phyloP scores from a whole-genome alignment of 2,113 vertebrate species.

The Hyla sarda region DNA sequence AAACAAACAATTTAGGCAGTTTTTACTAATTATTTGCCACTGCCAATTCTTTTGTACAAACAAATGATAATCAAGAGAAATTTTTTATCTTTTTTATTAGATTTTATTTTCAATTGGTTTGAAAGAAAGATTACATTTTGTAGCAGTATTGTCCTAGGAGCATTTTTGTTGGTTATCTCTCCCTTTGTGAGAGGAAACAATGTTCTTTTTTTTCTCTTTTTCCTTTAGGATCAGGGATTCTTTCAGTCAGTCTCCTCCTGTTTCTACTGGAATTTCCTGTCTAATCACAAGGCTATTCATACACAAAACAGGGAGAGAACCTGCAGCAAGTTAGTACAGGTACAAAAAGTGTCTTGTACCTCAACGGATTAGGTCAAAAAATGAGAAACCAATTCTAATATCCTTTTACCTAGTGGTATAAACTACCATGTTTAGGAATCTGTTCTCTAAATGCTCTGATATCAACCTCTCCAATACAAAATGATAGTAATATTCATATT shows the following conservation, averaged over 20 bases:
- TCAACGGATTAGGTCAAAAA: background rate
- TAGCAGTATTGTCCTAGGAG: too few species aligned
- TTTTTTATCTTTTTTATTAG: background rate
- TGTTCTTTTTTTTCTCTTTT: slow-evolving; percentile 1
- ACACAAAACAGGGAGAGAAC: background rate
- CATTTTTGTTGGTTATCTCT: background rate
- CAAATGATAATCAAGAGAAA: background rate
- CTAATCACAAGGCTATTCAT: background rate
- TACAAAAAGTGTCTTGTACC: background rate
- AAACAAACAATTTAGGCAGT: too few species aligned
- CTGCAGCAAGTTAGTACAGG: background rate
- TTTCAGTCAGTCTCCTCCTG: background rate
- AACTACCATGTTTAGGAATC: background rate
- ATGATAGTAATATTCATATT: too few species aligned
- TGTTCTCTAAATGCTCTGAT: background rate
- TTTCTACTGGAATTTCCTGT: slow-evolving; percentile 3
- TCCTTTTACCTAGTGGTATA: background rate
- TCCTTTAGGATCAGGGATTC: background rate
- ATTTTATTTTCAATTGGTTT: background rate
- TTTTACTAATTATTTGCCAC: too few species aligned
- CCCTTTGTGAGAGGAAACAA: background rate
- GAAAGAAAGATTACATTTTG: too few species aligned
- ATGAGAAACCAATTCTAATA: background rate
- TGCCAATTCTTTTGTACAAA: background rate
- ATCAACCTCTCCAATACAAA: too few species aligned